These are phyloP conservation scores for Galeopterus variegatus DNA, from an alignment of 2,113 vertebrate species.

Conservation along the genomic window DNA sequence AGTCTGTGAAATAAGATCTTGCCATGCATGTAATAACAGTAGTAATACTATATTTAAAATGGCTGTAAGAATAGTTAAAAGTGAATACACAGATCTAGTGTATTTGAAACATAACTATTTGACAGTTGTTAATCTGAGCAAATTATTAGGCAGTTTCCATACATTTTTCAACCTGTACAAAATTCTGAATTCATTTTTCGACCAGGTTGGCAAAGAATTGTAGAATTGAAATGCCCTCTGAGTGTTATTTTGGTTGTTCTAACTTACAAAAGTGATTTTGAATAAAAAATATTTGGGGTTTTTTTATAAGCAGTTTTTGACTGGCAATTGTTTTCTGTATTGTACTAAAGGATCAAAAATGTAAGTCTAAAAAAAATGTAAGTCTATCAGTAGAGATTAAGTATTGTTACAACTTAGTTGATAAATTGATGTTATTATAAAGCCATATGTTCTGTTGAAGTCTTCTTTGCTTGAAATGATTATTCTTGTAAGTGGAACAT, in stretches of 20 bases:
- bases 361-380: slow-evolving; percentile 92
- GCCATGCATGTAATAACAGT: slow-evolving; percentile 95
- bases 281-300: slow-evolving; percentile 91
- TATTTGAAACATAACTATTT: slow-evolving; percentile 94
- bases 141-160: slow-evolving; percentile 93
- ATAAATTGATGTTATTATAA: slow-evolving; percentile 91
- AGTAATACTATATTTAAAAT: slow-evolving; percentile 97
- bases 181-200: slow-evolving; percentile 90
- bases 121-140: slow-evolving; percentile 92
- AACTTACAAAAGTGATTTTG: slow-evolving; percentile 91
- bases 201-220: slow-evolving; percentile 84
- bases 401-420: slow-evolving; percentile 93
- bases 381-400: slow-evolving; percentile 93
- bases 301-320: slow-evolving; percentile 94
- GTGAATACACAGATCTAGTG: slow-evolving; percentile 95
- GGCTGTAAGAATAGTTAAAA: slow-evolving; percentile 99
- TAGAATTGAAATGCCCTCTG: slow-evolving; percentile 86
- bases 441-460: slow-evolving; percentile 91
- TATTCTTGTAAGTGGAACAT: slow-evolving; percentile 87
- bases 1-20: slow-evolving; percentile 94
- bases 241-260: slow-evolving; percentile 91
- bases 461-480: slow-evolving; percentile 90
- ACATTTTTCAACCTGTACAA: slow-evolving; percentile 91
- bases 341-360: slow-evolving; percentile 92
- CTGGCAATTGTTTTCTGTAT: slow-evolving; percentile 96